Evolutionary conservation across 2,113 vertebrate species (phyloP).

Genomic region (Calyptomena viridis): DNA sequence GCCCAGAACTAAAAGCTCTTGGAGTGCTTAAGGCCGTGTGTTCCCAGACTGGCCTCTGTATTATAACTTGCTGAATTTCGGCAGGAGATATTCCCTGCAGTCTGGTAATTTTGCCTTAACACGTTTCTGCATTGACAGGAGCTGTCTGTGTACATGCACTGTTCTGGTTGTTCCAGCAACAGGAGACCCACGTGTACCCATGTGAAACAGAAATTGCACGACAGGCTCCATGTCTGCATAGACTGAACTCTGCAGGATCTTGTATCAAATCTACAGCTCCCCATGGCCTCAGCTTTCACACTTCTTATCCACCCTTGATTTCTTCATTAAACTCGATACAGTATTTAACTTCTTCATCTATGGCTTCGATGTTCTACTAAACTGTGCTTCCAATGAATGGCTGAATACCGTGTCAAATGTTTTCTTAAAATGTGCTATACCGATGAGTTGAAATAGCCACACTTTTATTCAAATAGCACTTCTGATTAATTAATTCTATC

Average conservation of each 20-base stretch:
- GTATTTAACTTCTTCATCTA: background rate
- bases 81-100: background rate
- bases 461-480: background rate
- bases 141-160: accelerated
- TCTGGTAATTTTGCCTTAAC: background rate
- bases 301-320: background rate
- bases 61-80: background rate
- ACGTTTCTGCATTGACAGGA: background rate
- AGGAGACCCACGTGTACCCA: accelerated
- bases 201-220: background rate
- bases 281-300: background rate
- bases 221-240: accelerated
- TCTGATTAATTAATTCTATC: conserved; percentile 24
- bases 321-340: conserved; percentile 16
- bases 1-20: background rate
- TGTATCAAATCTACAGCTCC: background rate
- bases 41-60: background rate
- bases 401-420: background rate
- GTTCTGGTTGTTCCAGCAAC: background rate
- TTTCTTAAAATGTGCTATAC: background rate
- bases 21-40: background rate
- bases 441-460: background rate
- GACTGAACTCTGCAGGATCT: background rate
- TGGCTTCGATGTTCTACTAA: background rate
- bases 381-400: background rate